Conservation (phyloP, 2,888 invertebrate species). For the Callinectes sapidus region DNA sequence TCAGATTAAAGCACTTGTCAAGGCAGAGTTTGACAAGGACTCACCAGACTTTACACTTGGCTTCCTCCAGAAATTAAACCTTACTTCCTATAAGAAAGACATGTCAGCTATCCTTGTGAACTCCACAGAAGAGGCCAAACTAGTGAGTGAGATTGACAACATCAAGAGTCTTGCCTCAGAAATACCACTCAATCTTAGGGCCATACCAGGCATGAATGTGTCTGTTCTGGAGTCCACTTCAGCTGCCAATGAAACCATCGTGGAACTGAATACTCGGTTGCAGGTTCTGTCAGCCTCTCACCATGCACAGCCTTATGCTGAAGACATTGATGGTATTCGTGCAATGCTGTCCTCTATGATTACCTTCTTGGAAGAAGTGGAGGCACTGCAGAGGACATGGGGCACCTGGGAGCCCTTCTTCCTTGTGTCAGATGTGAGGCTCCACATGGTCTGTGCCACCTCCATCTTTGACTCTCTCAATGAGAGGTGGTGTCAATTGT, state of each 20-base stretch:
- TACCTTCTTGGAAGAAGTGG: conserved; percentile 49
- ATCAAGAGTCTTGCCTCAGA: conserved; percentile 57
- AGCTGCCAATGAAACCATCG: conserved; percentile 53
- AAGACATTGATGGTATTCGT: conserved; percentile 49
- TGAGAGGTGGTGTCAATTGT: conserved; percentile 51
- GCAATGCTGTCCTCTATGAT: conserved; percentile 56
- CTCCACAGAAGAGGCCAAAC: conserved; percentile 62
- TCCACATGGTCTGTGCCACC: conserved; percentile 54
- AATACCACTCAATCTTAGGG: conserved; percentile 46
- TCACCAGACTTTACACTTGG: conserved; percentile 64
- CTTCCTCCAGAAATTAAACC: conserved; percentile 62
- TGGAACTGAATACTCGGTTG: conserved; percentile 55
- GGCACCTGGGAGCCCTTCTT: conserved; percentile 66
- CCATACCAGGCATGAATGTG: conserved; percentile 52
- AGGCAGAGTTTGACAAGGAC: conserved; percentile 59
- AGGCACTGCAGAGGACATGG: conserved; percentile 64
- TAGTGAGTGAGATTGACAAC: conserved; percentile 56
- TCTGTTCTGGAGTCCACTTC: conserved; percentile 56
- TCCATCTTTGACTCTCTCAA: conserved; percentile 63
- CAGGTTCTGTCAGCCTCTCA: conserved; percentile 60
- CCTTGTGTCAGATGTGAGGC: conserved; percentile 64
- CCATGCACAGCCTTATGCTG: conserved; percentile 55
- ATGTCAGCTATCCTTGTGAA: conserved; percentile 62
- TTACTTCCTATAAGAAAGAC: conserved; percentile 65
- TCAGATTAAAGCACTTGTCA: conserved; percentile 57